phyloP scores from a whole-genome alignment of 2,797 vertebrate genomes.

The Oreochromis mossambicus region DNA sequence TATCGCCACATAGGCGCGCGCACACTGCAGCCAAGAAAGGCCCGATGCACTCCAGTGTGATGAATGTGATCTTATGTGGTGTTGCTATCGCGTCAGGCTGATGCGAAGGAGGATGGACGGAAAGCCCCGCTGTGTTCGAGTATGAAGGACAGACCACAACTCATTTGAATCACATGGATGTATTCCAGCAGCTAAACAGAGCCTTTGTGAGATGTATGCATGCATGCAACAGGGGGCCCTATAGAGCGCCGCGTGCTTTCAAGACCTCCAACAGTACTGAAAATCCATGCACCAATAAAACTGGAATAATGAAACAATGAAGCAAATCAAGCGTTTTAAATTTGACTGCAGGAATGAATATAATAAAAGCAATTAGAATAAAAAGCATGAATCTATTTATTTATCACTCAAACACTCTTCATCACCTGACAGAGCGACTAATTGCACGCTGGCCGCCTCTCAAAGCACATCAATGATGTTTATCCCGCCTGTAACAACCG shows the following conservation, averaged over 20 bases:
- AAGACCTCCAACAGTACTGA: background rate
- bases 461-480: background rate
- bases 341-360: background rate
- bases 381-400: background rate
- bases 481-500: background rate
- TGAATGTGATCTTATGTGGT: constrained; percentile 42
- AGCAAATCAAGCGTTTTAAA: background rate
- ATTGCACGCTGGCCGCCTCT: background rate
- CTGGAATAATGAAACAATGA: background rate
- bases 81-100: constrained; percentile 2
- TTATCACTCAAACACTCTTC: background rate
- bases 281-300: background rate
- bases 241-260: background rate
- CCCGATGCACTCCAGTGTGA: constrained; percentile 21
- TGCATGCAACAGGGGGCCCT: background rate
- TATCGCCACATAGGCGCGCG: background rate
- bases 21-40: background rate
- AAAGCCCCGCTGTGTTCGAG: background rate
- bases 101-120: background rate
- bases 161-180: constrained; percentile 27
- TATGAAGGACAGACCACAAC: background rate
- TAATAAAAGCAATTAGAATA: background rate
- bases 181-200: constrained; percentile 10
- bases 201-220: background rate
- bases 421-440: constrained; percentile 1